Conservation (phyloP, 2,888 invertebrate genomes). For the Meganola albula region DNA sequence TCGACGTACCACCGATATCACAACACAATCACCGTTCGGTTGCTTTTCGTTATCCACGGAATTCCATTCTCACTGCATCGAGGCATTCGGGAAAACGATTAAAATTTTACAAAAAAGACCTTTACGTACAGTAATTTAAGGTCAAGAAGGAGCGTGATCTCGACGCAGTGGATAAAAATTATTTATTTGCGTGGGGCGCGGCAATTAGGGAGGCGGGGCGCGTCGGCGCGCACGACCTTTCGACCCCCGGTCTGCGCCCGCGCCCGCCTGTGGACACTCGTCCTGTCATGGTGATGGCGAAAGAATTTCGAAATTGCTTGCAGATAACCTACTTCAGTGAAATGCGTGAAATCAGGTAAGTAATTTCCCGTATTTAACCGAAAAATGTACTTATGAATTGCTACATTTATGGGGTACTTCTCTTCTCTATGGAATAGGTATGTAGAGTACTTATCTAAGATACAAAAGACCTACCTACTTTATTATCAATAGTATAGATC, state of each 20-base stretch:
- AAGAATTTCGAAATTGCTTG: slow-evolving; percentile 56
- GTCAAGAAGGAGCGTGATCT: slow-evolving; percentile 69
- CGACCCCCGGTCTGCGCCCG: slow-evolving; percentile 50
- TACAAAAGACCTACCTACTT: too few species aligned
- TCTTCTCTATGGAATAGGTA: too few species aligned
- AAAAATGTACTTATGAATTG: too few species aligned
- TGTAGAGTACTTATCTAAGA: too few species aligned
- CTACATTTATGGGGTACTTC: too few species aligned
- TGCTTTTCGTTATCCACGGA: slow-evolving; percentile 36
- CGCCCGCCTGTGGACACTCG: slow-evolving; percentile 40
- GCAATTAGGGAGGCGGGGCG: slow-evolving; percentile 75
- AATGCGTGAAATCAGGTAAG: too few species aligned
- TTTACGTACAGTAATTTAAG: slow-evolving; percentile 65
- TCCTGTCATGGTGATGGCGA: slow-evolving; percentile 49
- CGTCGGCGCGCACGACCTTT: slow-evolving; percentile 69
- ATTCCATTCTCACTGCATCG: slow-evolving; percentile 33
- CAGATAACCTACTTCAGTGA: slow-evolving; percentile 42
- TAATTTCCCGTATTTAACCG: too few species aligned
- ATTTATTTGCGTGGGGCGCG: slow-evolving; percentile 76
- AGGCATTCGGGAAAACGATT: slow-evolving; percentile 58
- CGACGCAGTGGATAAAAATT: slow-evolving; percentile 66
- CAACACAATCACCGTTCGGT: slow-evolving; percentile 43
- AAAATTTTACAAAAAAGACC: slow-evolving; percentile 59
- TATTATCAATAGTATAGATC: too few species aligned
- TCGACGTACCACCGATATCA: slow-evolving; percentile 58